Percentiles rank a stretch among this genome's conserved stretches.
These are phyloP conservation scores for Etia nguti DNA, from an alignment of 2,113 vertebrate species.

Conservation along the genomic window DNA sequence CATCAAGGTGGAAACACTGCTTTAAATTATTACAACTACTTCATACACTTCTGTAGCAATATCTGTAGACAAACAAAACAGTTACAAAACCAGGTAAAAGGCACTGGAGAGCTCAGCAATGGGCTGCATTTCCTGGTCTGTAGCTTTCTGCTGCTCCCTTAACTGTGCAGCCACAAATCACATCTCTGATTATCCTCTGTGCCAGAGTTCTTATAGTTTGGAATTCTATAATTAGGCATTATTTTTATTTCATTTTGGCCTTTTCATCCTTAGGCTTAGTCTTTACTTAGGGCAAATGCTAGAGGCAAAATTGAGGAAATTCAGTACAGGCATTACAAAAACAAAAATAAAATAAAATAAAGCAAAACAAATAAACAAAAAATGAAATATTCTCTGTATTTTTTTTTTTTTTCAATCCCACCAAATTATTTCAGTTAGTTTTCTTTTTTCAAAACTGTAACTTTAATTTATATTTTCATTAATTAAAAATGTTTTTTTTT, in stretches of 20 bases:
- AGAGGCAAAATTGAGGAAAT: too few species aligned
- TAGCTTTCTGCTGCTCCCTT: neutral
- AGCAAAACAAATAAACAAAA: neutral
- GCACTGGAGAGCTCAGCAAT: neutral
- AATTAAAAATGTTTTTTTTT: neutral
- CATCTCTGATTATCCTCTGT: neutral
- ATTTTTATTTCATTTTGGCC: neutral
- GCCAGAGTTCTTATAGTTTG: neutral
- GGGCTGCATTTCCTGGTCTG: neutral
- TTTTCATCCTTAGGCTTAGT: too few species aligned
- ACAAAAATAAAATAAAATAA: neutral
- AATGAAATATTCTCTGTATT: neutral
- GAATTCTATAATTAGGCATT: neutral
- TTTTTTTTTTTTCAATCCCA: neutral
- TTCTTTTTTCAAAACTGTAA: neutral
- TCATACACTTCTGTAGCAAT: neutral
- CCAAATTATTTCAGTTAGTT: neutral
- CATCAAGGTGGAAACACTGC: neutral
- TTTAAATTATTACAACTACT: neutral
- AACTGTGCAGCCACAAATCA: slow-evolving; percentile 33
- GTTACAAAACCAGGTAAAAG: neutral
- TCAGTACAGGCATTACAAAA: too few species aligned
- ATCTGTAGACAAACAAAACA: neutral
- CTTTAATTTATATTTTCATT: neutral
- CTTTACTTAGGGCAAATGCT: too few species aligned